Evolutionary conservation across 2,888 invertebrate species (phyloP), one percentile per base, ranked within the genome.

Genomic region (Drosophila picticornis): DNA sequence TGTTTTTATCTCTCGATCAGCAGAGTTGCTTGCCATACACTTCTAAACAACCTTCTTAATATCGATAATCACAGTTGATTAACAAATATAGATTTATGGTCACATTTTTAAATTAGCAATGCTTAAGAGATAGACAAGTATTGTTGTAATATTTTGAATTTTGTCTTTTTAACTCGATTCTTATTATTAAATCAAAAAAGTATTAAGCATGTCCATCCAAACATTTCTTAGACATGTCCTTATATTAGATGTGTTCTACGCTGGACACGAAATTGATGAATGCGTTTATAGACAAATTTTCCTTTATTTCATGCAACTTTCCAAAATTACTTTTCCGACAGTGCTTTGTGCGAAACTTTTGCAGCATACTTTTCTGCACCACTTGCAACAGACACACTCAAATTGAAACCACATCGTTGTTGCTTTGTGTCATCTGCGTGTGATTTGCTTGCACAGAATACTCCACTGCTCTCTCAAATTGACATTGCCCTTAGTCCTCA

Each of bases 321-420:
- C 4, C 27, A 22, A 29, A 27, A 40, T 6, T n/a, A 29, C n/a
- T 40, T 40, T 19, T 22, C 16, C 57, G 6, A 22, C 16, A 22
- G 51, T 50, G 48, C 63, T 68, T 40, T 46, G 51, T 62, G 56
- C 40, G n/a, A 71, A 77, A 77, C 68, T 69, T 52, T 69, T 67
- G 69, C 72, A 63, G 84, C 84, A 81, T 80, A 81, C 81, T 81
- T 83, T 80, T 74, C 57, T 60, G 80, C 73, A 51, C 63, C 57
- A 64, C 75, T 65, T 68, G 59, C 43, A 36, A 68, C 46, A 72
- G 60, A n/a, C 22, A 31, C 40, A 68, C 40, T 60, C 59, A 56
- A 60, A 66, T 43, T 70, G 68, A 56, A 65, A 53, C 51, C 60
- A 57, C 62, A 68, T 65, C 56, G 56, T 52, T 38, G 34, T 25